A percentile compares a stretch with the other conserved stretches of the same genome.
These are phyloP conservation scores for Drosophila melanocephala DNA, from an alignment of 2,888 invertebrate genomes.

Conservation along the genomic window DNA sequence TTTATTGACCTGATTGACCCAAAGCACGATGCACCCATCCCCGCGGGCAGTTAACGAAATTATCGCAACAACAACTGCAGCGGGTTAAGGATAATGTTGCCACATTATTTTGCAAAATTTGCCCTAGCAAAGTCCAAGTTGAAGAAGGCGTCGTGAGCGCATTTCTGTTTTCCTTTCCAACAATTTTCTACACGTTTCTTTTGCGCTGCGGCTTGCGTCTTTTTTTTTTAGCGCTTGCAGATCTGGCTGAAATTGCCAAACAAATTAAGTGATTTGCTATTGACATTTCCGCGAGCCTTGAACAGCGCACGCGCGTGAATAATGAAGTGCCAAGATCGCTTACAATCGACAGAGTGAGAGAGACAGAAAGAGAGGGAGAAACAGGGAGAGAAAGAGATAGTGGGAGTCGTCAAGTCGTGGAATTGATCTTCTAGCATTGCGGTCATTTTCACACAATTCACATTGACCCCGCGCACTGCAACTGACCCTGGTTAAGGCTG, in stretches of 20 bases:
- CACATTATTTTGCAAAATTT: constrained; percentile 74
- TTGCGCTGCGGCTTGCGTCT: not conserved
- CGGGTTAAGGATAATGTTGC: constrained; percentile 69
- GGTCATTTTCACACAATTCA: constrained; percentile 78
- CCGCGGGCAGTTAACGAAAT: constrained; percentile 48
- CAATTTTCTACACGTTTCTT: constrained; percentile 72
- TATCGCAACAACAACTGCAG: constrained; percentile 44
- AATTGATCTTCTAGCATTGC: constrained; percentile 55
- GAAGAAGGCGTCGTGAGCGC: constrained; percentile 65
- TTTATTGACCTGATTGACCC: constrained; percentile 70
- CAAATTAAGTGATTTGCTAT: constrained; percentile 83
- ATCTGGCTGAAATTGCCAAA: constrained; percentile 73
- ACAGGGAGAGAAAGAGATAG: not conserved
- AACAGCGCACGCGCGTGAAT: constrained; percentile 78
- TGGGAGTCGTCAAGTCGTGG: constrained; percentile 50
- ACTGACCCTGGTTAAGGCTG: constrained; percentile 74
- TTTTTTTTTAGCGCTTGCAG: constrained; percentile 21
- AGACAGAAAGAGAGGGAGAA: not conserved
- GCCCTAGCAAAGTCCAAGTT: constrained; percentile 56
- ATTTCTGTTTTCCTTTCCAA: constrained; percentile 31
- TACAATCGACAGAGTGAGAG: constrained; percentile 52
- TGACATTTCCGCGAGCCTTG: constrained; percentile 79
- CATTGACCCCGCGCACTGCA: constrained; percentile 73
- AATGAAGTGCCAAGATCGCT: constrained; percentile 82
- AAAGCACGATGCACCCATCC: constrained; percentile 49